Conservation (phyloP, 2,113 vertebrate genomes). For the Oryzias woworae region DNA sequence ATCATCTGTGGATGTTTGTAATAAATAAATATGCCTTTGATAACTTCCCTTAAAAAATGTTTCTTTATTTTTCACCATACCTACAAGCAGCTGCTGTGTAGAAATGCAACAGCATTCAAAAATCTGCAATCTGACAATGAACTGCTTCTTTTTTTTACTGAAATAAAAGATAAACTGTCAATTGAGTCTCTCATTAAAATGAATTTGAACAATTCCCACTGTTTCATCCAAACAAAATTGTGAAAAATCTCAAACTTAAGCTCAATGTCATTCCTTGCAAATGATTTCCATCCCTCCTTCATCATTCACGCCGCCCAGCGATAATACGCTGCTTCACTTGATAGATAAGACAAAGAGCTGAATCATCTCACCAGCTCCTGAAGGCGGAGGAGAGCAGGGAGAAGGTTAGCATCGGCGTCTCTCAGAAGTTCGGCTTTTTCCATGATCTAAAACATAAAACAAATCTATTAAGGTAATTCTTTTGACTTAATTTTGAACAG, state of each 20-base stretch:
- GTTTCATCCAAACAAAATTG: constrained; percentile 8
- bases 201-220: constrained; percentile 9
- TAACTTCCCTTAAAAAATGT: neutral
- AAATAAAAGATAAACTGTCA: constrained; percentile 19
- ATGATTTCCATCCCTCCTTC: constrained; percentile 13
- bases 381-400: constrained; percentile 91
- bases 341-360: constrained; percentile 23
- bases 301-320: constrained; percentile 22
- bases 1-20: no score
- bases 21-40: neutral
- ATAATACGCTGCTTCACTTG: constrained; percentile 15
- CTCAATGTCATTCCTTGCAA: constrained; percentile 44
- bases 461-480: no score
- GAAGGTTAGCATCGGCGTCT: constrained; percentile 88
- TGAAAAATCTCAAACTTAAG: constrained; percentile 18
- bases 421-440: constrained; percentile 92
- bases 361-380: constrained; percentile 88
- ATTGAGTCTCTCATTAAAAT: constrained; percentile 38
- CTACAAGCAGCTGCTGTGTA: constrained; percentile 23
- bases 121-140: neutral
- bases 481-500: no score
- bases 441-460: constrained; percentile 80
- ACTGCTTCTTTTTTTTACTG: constrained; percentile 10
- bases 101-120: constrained; percentile 12
- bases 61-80: neutral